Base-by-base conservation (phyloP, 2,888 invertebrate species). In the Mantis religiosa region DNA sequence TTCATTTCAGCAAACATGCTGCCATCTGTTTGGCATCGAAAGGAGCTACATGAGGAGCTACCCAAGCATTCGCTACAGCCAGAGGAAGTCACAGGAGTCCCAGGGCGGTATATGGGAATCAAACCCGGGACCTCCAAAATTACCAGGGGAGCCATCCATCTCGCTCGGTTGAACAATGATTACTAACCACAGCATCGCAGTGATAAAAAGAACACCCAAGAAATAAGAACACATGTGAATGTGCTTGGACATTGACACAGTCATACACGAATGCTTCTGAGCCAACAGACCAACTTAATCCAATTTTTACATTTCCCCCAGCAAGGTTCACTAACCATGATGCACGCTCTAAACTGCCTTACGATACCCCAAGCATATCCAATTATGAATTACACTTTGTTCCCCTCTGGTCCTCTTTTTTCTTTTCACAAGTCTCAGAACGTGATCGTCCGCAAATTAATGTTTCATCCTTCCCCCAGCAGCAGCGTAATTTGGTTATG, bases 391-490 rank as follows among this genome's bases (percentile, higher is more conserved):
- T 82, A 87, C 82, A 34, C 41, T 54, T 25, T 34, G 82, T 82
- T 41, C 87, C 87, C 87, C 71, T 82, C 81, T 28, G 30, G 41
- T 41, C 82, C 82, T 30, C 87, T 82, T 82, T 82, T 82, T 71
- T 71, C 54, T 71, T 71, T 71, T 71, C 54, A 71, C 54, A 4
- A 71, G 54, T 71, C 54, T 15, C 54, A 71, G 54, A 71, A 71
- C 54, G 15, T 87, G 87, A 87, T 87, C 82, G 41, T 34, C 87
- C 87, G 82, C 87, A 87, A 87, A 87, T 87, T 82, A 82, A 82
- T 30, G 82, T 87, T 82, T 41, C 87, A 27, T 71, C 54, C 34
- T 87, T 82, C 87, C 87, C 85, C n/a, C n/a, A 85, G 41, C 47
- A 47, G 47, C n/a, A 12, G n/a, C 27, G n/a, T 54, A 87, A 87